phyloP scores from a whole-genome alignment of 2,797 vertebrate species.

The Sebastes jordani region DNA sequence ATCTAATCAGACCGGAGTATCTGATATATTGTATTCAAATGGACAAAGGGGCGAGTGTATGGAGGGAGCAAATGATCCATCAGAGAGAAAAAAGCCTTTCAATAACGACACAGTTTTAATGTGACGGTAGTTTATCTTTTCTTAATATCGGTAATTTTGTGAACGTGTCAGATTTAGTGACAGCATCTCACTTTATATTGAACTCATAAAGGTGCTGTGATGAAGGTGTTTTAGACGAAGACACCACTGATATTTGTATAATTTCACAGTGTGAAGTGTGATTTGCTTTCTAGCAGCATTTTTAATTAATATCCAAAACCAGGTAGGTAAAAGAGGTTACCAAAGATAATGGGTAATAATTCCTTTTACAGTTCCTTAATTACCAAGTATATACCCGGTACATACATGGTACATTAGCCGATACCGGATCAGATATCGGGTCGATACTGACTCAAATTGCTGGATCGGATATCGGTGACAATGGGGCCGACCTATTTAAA shows the following conservation, averaged over 20 bases:
- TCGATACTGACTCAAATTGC: too few relatives aligned
- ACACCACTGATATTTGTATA: background rate
- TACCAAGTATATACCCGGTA: too few relatives aligned
- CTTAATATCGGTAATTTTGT: background rate
- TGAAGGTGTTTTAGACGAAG: background rate
- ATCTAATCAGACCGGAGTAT: conserved; percentile 79
- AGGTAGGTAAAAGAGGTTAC: background rate
- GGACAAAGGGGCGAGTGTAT: conserved; percentile 61
- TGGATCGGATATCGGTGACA: too few relatives aligned
- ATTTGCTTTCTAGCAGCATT: background rate
- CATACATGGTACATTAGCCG: too few relatives aligned
- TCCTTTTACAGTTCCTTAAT: too few relatives aligned
- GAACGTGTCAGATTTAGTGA: background rate
- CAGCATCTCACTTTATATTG: background rate
- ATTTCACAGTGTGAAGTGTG: background rate
- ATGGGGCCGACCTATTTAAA: too few relatives aligned
- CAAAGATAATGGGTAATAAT: too few relatives aligned
- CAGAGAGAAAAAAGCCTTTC: conserved; percentile 44
- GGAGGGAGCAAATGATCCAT: conserved; percentile 71
- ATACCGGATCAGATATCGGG: too few relatives aligned
- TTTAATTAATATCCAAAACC: background rate
- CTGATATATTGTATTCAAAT: conserved; percentile 82
- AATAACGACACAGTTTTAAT: background rate
- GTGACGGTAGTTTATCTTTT: background rate
- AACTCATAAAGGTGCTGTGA: background rate